phyloP scores from a whole-genome alignment of 2,888 invertebrate species.

The Pimpla rufipes region DNA sequence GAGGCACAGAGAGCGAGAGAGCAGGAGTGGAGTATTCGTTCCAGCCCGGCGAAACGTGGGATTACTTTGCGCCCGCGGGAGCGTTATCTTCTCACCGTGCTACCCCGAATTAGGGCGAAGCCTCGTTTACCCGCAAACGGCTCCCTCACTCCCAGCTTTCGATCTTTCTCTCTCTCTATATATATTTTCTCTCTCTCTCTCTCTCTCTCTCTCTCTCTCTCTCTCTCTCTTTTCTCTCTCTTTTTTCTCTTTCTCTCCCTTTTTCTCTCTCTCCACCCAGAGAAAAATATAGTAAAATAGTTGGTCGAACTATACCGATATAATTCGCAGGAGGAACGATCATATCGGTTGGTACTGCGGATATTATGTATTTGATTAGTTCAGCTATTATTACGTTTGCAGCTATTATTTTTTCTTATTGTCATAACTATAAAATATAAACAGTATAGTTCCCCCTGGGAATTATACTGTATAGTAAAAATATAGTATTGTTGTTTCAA shows the following conservation, averaged over 20 bases:
- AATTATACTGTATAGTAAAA: too few species aligned
- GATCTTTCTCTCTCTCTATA: neutral
- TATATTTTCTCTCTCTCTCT: neutral
- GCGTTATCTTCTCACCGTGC: constrained; percentile 62
- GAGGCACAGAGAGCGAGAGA: neutral
- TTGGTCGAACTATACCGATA: too few species aligned
- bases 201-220: neutral
- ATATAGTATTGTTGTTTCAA: too few species aligned
- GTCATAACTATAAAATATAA: too few species aligned
- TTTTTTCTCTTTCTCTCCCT: neutral
- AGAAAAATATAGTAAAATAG: too few species aligned
- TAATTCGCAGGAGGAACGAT: too few species aligned
- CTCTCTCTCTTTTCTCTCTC: neutral
- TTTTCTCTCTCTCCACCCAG: too few species aligned
- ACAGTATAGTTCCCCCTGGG: too few species aligned
- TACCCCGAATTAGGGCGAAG: constrained; percentile 65
- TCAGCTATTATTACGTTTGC: too few species aligned
- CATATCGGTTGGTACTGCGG: too few species aligned
- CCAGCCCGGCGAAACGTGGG: constrained; percentile 59
- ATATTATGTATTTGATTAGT: too few species aligned
- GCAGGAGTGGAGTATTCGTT: constrained; percentile 51
- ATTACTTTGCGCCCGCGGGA: constrained; percentile 66
- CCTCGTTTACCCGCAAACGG: constrained; percentile 62
- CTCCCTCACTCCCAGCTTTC: neutral
- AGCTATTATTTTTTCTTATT: too few species aligned